Percentiles rank a stretch among this genome's conserved stretches.
Evolutionary conservation across 1,140 invertebrate genomes (phyloP).

Genomic region (Polyergus mexicanus): DNA sequence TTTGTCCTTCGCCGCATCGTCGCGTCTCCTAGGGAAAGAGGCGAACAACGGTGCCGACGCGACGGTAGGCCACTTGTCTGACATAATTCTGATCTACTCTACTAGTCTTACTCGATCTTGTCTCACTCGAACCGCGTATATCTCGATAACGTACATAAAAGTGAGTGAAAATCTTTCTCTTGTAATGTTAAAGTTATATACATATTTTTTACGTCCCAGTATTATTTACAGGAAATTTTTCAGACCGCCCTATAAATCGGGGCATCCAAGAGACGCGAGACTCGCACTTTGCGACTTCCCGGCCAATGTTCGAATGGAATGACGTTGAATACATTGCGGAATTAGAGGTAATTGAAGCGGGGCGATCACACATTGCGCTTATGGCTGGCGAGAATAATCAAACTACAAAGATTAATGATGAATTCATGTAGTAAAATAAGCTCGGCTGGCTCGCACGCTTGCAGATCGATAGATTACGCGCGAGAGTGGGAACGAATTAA

Average conservation of each 20-base stretch:
- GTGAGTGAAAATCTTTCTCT: too few species aligned
- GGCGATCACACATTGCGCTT: constrained; percentile 32
- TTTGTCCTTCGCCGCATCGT: constrained; percentile 65
- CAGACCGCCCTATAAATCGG: neutral
- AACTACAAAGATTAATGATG: constrained; percentile 54
- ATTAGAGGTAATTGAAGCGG: constrained; percentile 51
- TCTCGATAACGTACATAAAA: too few species aligned
- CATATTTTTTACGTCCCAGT: neutral
- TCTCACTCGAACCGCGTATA: constrained; percentile 40
- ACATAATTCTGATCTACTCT: constrained; percentile 73
- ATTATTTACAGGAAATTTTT: constrained; percentile 29
- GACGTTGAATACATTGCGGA: constrained; percentile 39
- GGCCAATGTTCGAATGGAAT: neutral
- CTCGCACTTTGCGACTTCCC: neutral
- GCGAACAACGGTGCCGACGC: neutral
- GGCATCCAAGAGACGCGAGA: neutral
- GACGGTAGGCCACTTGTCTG: constrained; percentile 70
- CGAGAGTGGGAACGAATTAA: neutral
- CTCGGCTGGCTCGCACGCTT: constrained; percentile 6
- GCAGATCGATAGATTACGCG: constrained; percentile 48
- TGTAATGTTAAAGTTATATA: neutral
- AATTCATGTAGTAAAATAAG: constrained; percentile 47
- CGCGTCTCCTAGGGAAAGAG: constrained; percentile 47
- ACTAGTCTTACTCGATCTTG: constrained; percentile 74
- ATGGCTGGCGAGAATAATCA: constrained; percentile 40